Conservation (phyloP, 1,140 invertebrate species). For the Papilio aristodemus region DNA sequence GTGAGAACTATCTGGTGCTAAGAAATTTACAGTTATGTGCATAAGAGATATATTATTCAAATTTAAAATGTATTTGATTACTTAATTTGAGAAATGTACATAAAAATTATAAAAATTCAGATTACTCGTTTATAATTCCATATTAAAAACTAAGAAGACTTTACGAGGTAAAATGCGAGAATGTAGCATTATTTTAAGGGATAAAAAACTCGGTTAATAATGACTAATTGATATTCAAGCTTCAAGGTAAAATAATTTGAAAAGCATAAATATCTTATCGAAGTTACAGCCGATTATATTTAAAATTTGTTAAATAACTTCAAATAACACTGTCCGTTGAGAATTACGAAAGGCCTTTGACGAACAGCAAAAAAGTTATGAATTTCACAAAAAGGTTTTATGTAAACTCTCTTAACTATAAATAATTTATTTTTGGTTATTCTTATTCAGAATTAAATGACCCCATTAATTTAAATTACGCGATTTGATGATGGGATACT, state of each 20-base stretch:
- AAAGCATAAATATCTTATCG: constrained; percentile 18
- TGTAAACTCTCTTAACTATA: background rate
- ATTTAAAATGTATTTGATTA: background rate
- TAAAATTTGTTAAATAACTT: constrained; percentile 23
- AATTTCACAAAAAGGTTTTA: constrained; percentile 9
- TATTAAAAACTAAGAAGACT: too few relatives aligned
- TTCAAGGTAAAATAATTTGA: constrained; percentile 25
- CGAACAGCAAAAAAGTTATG: constrained; percentile 19
- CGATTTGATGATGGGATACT: too few relatives aligned
- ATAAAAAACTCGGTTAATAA: background rate
- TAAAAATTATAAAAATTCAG: background rate
- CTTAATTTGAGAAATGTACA: background rate
- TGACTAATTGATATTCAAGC: constrained; percentile 6
- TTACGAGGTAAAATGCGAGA: too few relatives aligned
- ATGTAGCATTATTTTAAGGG: constrained; percentile 7
- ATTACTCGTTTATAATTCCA: too few relatives aligned
- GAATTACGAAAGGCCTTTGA: constrained; percentile 17
- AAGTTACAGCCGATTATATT: constrained; percentile 21
- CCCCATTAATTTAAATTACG: too few relatives aligned
- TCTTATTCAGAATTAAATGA: background rate
- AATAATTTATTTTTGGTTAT: background rate
- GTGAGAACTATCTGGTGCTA: background rate
- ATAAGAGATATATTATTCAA: background rate
- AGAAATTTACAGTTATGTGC: background rate
- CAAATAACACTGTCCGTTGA: constrained; percentile 7